Evolutionary conservation across 2,888 invertebrate species (phyloP).

Genomic region (Harpagoxenus sublaevis): DNA sequence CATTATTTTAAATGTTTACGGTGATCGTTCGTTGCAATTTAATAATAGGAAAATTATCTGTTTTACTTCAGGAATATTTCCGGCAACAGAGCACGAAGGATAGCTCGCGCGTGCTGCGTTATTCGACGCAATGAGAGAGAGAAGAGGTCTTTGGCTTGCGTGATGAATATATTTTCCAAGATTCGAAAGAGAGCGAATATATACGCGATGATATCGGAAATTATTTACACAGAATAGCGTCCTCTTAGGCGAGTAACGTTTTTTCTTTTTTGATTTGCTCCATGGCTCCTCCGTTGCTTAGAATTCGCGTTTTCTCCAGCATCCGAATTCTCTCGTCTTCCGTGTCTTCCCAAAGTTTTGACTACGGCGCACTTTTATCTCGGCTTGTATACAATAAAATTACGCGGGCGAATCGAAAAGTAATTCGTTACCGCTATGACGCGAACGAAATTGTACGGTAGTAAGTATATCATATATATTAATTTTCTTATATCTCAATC

Average conservation of each 20-base stretch:
- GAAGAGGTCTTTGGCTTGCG: constrained; percentile 51
- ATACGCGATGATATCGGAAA: constrained; percentile 36
- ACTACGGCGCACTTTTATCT: background rate
- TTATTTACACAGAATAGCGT: constrained; percentile 61
- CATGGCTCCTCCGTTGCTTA: constrained; percentile 43
- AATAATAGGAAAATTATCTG: background rate
- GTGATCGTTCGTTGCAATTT: constrained; percentile 1
- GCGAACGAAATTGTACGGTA: constrained; percentile 54
- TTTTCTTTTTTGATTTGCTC: constrained; percentile 63
- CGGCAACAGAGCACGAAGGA: background rate
- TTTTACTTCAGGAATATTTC: background rate
- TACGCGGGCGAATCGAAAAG: constrained; percentile 44
- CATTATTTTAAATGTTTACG: background rate
- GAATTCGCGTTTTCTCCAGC: constrained; percentile 41
- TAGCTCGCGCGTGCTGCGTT: constrained; percentile 50
- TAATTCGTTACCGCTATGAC: constrained; percentile 41
- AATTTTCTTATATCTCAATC: constrained; percentile 48
- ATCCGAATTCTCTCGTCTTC: constrained; percentile 39
- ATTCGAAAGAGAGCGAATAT: constrained; percentile 39
- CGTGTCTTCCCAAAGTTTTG: constrained; percentile 15
- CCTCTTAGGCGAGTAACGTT: constrained; percentile 46
- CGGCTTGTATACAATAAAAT: constrained; percentile 36
- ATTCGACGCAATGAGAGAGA: constrained; percentile 31
- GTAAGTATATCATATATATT: constrained; percentile 52
- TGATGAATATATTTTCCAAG: constrained; percentile 52